These are phyloP conservation scores for Plutella xylostella DNA, from an alignment of 2,888 invertebrate genomes.

Conservation along the genomic window DNA sequence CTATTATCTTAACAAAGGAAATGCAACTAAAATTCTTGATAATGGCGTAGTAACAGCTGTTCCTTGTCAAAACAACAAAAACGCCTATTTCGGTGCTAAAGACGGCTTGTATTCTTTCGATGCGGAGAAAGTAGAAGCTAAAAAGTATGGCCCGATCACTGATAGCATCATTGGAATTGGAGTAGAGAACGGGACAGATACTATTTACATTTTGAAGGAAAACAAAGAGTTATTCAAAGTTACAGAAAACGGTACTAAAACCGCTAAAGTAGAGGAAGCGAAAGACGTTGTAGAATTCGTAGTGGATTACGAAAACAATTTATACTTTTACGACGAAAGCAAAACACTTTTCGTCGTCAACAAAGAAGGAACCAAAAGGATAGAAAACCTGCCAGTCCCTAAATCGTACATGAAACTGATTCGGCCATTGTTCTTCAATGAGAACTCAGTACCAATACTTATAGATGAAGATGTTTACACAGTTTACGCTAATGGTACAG, in stretches of 20 bases:
- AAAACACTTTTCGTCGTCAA: slow-evolving; percentile 30
- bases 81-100: slow-evolving; percentile 17
- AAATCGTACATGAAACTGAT: slow-evolving; percentile 27
- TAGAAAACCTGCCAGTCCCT: slow-evolving; percentile 34
- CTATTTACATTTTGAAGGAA: slow-evolving; percentile 37
- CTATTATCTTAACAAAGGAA: slow-evolving; percentile 19
- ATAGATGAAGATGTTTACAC: slow-evolving; percentile 29
- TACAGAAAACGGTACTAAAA: slow-evolving; percentile 34
- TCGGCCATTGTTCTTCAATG: slow-evolving; percentile 32
- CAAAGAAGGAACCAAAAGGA: slow-evolving; percentile 25
- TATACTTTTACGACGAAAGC: slow-evolving; percentile 35
- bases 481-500: slow-evolving; percentile 31
- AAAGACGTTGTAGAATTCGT: slow-evolving; percentile 36
- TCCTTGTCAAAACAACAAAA: slow-evolving; percentile 13
- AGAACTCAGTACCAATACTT: slow-evolving; percentile 28
- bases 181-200: slow-evolving; percentile 20
- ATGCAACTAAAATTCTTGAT: slow-evolving; percentile 17
- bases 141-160: slow-evolving; percentile 22
- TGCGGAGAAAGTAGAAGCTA: background rate
- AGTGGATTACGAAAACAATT: slow-evolving; percentile 35
- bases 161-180: slow-evolving; percentile 23
- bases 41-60: slow-evolving; percentile 16
- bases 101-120: slow-evolving; percentile 21
- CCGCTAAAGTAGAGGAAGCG: slow-evolving; percentile 29
- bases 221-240: slow-evolving; percentile 38